Evolutionary conservation across 2,888 invertebrate genomes (phyloP), one percentile per base, ranked within the genome.

Genomic region (Xylota segnis): DNA sequence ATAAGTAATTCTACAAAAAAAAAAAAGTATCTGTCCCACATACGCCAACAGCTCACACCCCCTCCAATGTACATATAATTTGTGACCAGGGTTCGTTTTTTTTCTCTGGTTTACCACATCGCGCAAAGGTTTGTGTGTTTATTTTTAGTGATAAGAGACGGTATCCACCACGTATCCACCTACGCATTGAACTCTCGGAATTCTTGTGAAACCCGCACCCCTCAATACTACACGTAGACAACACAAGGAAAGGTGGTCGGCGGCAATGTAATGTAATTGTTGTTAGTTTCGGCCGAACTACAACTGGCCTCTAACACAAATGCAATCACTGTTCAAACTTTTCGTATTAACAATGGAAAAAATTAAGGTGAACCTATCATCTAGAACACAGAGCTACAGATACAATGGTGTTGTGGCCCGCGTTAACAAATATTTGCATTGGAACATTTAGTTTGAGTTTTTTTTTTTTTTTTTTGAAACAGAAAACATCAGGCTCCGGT

Each of bases 361-460:
- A 83, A 83, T 74, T 74, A 78, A 86, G 76, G 76, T 76, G 82
- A 86, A 77, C 72, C 72, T 82, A 81, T 82, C 82, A 86, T 86
- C 72, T 86, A 82, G 86, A 72, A 72, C 84, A 76, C 70, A 65
- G 54, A 68, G 72, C 18, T 52, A 75, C 65, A 75, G 58, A 72
- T 71, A 82, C 82, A 86, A 82, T 77, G 68, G 88, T 88, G 87
- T 79, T 87, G 84, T 90, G 89, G 89, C 89, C 90, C 89, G 89
- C 88, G 88, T 88, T 88, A 87, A 89, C 89, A 90, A 91, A 91
- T 91, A 91, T 91, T 91, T 91, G 90, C 90, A 89, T 90, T 90
- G 90, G 77, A 83, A 83, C 70, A 81, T 87, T 72, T 63, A 23
- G 23, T 23, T 1, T n/a, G n/a, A n/a, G n/a, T n/a, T n/a, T n/a